Base-by-base conservation (phyloP, 2,797 vertebrate species). In the Peromyscus melanophrys region DNA sequence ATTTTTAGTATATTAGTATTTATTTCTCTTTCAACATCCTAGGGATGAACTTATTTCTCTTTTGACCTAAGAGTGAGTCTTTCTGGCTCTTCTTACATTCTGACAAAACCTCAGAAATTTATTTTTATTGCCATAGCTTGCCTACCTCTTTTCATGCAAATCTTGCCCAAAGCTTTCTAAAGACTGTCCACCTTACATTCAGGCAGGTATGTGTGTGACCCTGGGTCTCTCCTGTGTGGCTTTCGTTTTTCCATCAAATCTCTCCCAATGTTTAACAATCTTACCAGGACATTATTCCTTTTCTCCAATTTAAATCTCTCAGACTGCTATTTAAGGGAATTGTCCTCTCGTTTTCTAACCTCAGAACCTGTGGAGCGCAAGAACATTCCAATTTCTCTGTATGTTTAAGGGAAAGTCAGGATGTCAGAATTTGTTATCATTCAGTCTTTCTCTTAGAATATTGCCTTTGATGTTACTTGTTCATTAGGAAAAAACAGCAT, bases 361-460 rank as follows among this genome's bases (percentile, higher is more conserved):
- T 46, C 73, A 14, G 31, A 71, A 40, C 5, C 17, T 57, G 1
- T 27, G 10, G 6, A 81, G 0, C 11, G 84, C 0, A 40, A 40
- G 37, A 80, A 82, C 88, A 76, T 92, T 78, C 25, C 46, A 2
- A 13, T 16, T 69, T 12, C 63, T 89, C 52, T 78, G 25, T 67
- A 37, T 46, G 84, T 69, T 73, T 90, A 49, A 14, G 4, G 3
- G 6, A 1, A 12, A 63, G 23, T 90, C 46, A 73, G 55, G 4
- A 14, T 65, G 29, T 59, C 27, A 75, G 81, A 69, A 71, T 78
- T 75, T 63, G 77, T 37, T 34, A 57, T 37, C 57, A 80, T n/a
- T 92, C 86, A 59, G 21, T n/a, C 90, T 97, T 94, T 76, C 40
- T 89, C 52, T 57, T 84, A 11, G 3, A 21, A 78, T 84, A 73